phyloP scores from a whole-genome alignment of 2,797 vertebrate species.

The Gobionotothen gibberifrons region DNA sequence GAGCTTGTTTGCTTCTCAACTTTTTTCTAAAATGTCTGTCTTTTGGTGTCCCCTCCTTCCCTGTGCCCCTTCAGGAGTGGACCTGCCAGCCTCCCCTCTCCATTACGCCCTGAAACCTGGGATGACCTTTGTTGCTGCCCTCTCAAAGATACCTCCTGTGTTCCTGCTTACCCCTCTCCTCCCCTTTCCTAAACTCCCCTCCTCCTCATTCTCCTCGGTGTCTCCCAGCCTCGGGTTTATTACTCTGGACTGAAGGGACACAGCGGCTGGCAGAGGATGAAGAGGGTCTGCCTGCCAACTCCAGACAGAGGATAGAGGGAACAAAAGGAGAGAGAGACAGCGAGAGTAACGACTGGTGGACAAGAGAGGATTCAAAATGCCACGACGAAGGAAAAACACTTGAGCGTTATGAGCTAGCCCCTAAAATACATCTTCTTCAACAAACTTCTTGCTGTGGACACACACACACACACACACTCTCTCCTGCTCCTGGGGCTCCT shows the following conservation, averaged over 20 bases:
- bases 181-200: constrained; percentile 63
- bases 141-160: constrained; percentile 43
- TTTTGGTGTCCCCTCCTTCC: constrained; percentile 11
- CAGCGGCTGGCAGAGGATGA: constrained; percentile 77
- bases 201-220: constrained; percentile 44
- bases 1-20: not conserved
- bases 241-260: constrained; percentile 66
- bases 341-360: constrained; percentile 18
- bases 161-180: constrained; percentile 56
- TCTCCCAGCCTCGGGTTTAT: constrained; percentile 64
- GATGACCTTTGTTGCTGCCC: constrained; percentile 66
- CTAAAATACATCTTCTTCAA: constrained; percentile 28
- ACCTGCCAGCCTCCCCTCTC: constrained; percentile 35
- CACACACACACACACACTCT: constrained; percentile 25
- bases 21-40: constrained; percentile 1
- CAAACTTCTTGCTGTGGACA: not conserved
- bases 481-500: constrained; percentile 31
- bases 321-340: constrained; percentile 60
- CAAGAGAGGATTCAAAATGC: constrained; percentile 61
- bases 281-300: constrained; percentile 66
- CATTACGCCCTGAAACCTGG: constrained; percentile 59
- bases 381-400: constrained; percentile 49
- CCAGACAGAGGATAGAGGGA: constrained; percentile 70
- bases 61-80: constrained; percentile 48
- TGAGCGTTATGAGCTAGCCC: constrained; percentile 59